These are phyloP conservation scores for Lamellibrachia luymesi DNA, from an alignment of 1,140 invertebrate genomes.

Conservation along the genomic window DNA sequence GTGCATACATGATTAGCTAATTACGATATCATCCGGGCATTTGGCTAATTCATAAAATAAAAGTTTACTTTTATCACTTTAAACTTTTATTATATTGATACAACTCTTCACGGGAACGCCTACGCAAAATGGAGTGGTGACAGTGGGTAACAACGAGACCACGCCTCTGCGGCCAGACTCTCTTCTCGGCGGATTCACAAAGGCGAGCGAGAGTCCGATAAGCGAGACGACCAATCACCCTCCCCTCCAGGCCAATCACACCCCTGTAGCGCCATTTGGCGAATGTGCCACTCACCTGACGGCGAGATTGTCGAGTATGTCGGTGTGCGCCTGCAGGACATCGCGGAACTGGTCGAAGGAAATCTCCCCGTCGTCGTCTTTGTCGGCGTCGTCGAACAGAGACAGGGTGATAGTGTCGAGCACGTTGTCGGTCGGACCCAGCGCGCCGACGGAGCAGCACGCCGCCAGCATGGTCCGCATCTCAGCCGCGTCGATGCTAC, in stretches of 20 bases:
- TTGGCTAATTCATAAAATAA: no score
- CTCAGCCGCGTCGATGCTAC: neutral
- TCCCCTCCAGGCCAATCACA: neutral
- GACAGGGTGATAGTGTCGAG: conserved; percentile 82
- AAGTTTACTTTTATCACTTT: no score
- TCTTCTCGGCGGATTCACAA: no score
- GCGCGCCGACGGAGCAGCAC: conserved; percentile 72
- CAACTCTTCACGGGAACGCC: no score
- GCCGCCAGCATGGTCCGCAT: neutral
- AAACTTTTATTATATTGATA: no score
- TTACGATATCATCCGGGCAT: no score
- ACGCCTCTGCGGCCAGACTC: no score
- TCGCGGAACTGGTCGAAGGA: conserved; percentile 84
- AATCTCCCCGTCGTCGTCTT: conserved; percentile 75
- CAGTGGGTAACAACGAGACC: no score
- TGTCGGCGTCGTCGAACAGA: conserved; percentile 87
- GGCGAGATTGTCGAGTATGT: conserved; percentile 83
- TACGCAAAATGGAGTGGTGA: neutral
- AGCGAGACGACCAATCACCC: neutral
- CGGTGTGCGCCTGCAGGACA: conserved; percentile 83
- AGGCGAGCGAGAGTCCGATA: no score
- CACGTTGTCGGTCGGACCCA: conserved; percentile 86
- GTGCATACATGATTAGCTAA: no score
- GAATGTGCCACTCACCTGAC: conserved; percentile 69
- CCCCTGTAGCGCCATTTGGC: neutral